Percentiles rank a stretch among this genome's conserved stretches.
These are phyloP conservation scores for Phalangium opilio DNA, from an alignment of 2,888 invertebrate genomes.

Conservation along the genomic window DNA sequence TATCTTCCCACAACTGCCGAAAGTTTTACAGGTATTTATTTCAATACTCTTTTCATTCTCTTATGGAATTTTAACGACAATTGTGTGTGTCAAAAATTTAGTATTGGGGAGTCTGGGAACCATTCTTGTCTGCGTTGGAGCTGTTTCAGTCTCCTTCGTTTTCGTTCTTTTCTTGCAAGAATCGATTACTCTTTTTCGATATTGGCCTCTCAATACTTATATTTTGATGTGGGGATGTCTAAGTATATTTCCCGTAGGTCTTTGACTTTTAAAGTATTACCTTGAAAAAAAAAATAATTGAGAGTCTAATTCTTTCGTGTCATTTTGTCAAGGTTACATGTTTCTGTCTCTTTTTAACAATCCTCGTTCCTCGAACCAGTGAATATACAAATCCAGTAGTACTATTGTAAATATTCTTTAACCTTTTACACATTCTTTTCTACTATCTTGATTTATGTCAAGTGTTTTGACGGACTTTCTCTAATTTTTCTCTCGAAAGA, in stretches of 20 bases:
- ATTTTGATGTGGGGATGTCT: constrained; percentile 17
- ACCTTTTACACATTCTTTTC: not conserved
- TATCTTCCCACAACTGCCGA: constrained; percentile 19
- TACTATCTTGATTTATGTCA: not conserved
- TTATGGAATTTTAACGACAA: too few relatives aligned
- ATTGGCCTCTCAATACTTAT: constrained; percentile 19
- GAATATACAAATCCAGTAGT: constrained; percentile 14
- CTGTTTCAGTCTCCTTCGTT: not conserved
- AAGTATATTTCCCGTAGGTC: constrained; percentile 20
- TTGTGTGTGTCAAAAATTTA: too few relatives aligned
- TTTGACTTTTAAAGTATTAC: too few relatives aligned
- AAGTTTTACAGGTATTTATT: constrained; percentile 14
- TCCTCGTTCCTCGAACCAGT: constrained; percentile 19
- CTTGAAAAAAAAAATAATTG: too few relatives aligned
- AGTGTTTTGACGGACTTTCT: too few relatives aligned
- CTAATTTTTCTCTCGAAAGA: constrained; percentile 1
- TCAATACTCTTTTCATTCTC: too few relatives aligned
- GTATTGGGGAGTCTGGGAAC: too few relatives aligned
- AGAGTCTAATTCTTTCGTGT: not conserved
- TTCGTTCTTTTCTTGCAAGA: constrained; percentile 10
- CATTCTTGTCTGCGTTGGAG: too few relatives aligned
- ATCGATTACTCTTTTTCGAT: constrained; percentile 13
- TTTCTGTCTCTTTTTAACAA: constrained; percentile 19
- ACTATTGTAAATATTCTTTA: constrained; percentile 11
- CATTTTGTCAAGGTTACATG: constrained; percentile 15